These are phyloP conservation scores for Sardinella longiceps DNA, from an alignment of 2,797 vertebrate species.

Conservation along the genomic window DNA sequence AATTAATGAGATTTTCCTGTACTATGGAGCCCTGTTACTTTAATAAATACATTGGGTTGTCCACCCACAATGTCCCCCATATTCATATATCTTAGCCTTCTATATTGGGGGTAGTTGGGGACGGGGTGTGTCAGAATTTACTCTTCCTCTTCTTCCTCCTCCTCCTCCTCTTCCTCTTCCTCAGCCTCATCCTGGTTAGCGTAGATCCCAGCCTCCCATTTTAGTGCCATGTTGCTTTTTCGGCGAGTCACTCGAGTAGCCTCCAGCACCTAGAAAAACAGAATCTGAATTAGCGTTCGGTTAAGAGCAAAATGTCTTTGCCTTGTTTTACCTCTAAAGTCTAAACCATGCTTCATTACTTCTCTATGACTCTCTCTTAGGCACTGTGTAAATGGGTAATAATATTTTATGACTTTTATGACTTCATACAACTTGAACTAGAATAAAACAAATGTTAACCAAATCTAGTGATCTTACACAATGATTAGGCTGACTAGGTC, in stretches of 20 bases:
- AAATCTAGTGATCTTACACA: not conserved
- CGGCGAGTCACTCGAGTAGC: constrained; percentile 93
- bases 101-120: not conserved
- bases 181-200: constrained; percentile 82
- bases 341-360: not conserved
- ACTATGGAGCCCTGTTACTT: constrained; percentile 16
- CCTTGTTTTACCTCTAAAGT: not conserved
- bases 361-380: no score
- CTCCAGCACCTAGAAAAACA: constrained; percentile 85
- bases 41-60: constrained; percentile 50
- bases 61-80: constrained; percentile 20
- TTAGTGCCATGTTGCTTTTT: constrained; percentile 90
- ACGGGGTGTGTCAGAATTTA: constrained; percentile 39
- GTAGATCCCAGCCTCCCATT: constrained; percentile 88
- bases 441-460: not conserved
- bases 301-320: not conserved
- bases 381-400: no score
- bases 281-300: not conserved
- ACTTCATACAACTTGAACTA: not conserved
- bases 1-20: constrained; percentile 24
- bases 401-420: no score
- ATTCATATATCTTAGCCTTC: not conserved
- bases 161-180: constrained; percentile 62
- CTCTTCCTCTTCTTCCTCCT: constrained; percentile 63
- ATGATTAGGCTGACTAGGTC: not conserved